A percentile compares a stretch with the other conserved stretches of the same genome.
phyloP scores from a whole-genome alignment of 2,888 invertebrate species.

The Nomada fabriciana region DNA sequence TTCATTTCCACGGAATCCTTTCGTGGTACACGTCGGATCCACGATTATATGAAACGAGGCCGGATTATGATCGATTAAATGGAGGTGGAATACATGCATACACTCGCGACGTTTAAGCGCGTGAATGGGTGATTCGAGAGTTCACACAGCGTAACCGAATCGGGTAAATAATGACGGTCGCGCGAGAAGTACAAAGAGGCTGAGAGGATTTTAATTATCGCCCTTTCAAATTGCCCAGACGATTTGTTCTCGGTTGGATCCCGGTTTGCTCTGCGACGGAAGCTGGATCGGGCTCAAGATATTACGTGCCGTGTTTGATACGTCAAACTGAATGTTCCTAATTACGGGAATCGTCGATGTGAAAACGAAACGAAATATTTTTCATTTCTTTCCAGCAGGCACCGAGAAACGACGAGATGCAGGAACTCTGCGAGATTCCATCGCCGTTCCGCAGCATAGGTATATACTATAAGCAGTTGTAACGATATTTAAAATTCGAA shows the following conservation, averaged over 20 bases:
- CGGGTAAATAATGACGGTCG: not conserved
- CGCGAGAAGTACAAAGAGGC: not conserved
- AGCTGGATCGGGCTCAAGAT: not conserved
- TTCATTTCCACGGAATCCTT: slow-evolving; percentile 47
- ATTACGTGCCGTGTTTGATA: no score
- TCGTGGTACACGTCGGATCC: slow-evolving; percentile 14
- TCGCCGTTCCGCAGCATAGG: no score
- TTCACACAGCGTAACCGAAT: not conserved
- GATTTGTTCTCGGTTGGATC: not conserved
- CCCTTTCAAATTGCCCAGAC: slow-evolving; percentile 3
- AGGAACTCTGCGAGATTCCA: not conserved
- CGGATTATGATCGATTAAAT: slow-evolving; percentile 53
- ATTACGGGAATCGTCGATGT: not conserved
- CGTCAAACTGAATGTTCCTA: not conserved
- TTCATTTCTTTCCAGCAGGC: not conserved
- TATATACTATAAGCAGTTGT: not conserved
- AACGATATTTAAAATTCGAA: slow-evolving; percentile 3
- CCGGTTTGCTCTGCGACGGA: not conserved
- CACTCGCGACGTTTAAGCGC: not conserved
- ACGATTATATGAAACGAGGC: slow-evolving; percentile 25
- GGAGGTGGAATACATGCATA: slow-evolving; percentile 4
- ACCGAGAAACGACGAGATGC: not conserved
- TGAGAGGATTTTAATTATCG: slow-evolving; percentile 9
- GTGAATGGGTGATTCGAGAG: slow-evolving; percentile 27
- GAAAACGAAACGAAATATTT: not conserved